A percentile compares a stretch with the other conserved stretches of the same genome.
These are phyloP conservation scores for Mycalesis mineus DNA, from an alignment of 2,888 invertebrate genomes.

Conservation along the genomic window DNA sequence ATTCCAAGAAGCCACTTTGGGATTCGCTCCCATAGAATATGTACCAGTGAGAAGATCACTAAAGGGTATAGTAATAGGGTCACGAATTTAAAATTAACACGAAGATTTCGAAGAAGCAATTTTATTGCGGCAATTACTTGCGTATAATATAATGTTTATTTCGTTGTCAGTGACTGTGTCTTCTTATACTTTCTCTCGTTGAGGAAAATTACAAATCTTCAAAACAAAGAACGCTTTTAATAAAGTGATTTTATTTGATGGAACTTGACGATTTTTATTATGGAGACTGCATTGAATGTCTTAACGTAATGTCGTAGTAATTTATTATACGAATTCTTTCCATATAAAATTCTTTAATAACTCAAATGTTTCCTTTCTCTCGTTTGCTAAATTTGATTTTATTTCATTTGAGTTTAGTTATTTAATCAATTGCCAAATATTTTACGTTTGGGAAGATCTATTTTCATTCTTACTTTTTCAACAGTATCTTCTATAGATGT, in stretches of 20 bases:
- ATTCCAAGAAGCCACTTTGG: no score
- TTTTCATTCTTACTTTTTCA: no score
- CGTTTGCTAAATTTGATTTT: no score
- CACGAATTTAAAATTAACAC: slow-evolving; percentile 1
- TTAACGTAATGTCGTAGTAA: background rate
- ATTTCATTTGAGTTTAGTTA: no score
- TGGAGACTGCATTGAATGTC: background rate
- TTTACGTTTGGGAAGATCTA: no score
- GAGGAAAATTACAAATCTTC: background rate
- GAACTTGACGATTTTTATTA: slow-evolving; percentile 1
- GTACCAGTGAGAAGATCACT: no score
- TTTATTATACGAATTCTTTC: background rate
- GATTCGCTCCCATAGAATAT: no score
- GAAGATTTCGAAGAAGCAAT: slow-evolving; percentile 2
- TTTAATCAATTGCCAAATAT: no score
- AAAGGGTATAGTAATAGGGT: no score
- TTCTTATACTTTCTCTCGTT: slow-evolving; percentile 9
- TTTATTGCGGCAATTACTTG: slow-evolving; percentile 2
- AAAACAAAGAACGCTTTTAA: background rate
- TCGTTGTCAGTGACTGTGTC: slow-evolving; percentile 4
- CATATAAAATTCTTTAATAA: background rate
- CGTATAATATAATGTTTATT: slow-evolving; percentile 10
- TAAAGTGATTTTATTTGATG: slow-evolving; percentile 1
- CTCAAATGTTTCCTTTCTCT: background rate
- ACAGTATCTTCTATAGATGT: no score